Conservation (phyloP, 2,797 vertebrate genomes). For the Phyllotis vaccarum region DNA sequence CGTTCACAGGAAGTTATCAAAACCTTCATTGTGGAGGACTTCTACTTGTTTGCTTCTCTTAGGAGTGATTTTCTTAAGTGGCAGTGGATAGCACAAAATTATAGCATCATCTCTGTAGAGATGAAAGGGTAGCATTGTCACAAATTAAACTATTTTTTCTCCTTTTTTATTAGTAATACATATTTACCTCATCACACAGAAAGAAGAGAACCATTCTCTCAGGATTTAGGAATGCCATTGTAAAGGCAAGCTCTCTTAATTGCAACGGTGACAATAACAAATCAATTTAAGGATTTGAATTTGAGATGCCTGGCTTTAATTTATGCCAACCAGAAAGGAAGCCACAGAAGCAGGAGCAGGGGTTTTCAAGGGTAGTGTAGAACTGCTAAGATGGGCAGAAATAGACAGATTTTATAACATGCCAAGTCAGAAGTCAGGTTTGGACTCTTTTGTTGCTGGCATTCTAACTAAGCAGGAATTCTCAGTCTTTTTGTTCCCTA, state of each 20-base stretch:
- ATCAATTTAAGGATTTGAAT: background rate
- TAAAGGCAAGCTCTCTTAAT: background rate
- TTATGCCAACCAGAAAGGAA: background rate
- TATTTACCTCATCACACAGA: background rate
- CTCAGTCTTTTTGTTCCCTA: slow-evolving; percentile 2
- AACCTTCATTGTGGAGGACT: background rate
- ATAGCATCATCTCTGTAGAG: background rate
- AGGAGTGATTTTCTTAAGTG: background rate
- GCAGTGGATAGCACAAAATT: background rate
- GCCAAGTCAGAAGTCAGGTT: background rate
- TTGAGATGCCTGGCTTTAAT: background rate
- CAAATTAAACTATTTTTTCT: background rate
- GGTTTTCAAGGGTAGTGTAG: background rate
- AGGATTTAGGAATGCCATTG: background rate
- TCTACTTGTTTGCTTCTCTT: background rate
- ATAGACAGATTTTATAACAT: background rate
- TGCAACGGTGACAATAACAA: background rate
- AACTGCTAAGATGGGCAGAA: background rate
- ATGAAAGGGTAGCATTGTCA: background rate
- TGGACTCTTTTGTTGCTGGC: background rate
- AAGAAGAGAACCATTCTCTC: background rate
- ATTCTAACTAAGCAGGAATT: slow-evolving; percentile 7
- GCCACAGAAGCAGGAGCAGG: background rate
- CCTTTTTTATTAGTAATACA: background rate
- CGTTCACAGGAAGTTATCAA: background rate